Conservation (phyloP, 2,113 vertebrate genomes). For the Piprites chloris region DNA sequence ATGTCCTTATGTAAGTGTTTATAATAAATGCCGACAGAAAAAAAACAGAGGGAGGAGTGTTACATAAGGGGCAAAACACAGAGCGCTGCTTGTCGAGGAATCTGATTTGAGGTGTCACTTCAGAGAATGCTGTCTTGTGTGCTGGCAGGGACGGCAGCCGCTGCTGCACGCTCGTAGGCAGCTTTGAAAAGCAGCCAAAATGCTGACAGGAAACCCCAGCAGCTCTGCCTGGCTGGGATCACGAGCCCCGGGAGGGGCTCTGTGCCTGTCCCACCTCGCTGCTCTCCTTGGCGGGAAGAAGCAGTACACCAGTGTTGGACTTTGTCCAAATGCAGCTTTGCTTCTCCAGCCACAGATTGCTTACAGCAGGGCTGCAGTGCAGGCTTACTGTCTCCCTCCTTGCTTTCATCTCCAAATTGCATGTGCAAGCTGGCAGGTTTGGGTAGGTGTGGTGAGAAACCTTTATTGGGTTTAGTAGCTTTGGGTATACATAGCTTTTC, state of each 20-base stretch:
- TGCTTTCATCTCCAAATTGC: neutral
- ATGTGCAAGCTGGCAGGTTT: neutral
- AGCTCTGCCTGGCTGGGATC: neutral
- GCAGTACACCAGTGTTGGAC: neutral
- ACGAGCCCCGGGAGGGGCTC: neutral
- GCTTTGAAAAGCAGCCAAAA: constrained; percentile 36
- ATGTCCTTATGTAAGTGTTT: constrained; percentile 60
- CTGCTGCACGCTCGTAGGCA: constrained; percentile 2
- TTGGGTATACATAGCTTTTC: neutral
- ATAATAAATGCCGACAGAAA: constrained; percentile 28
- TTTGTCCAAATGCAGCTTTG: neutral
- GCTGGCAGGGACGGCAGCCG: neutral
- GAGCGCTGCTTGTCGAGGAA: constrained; percentile 23
- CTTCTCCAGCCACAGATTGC: neutral
- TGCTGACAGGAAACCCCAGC: constrained; percentile 34
- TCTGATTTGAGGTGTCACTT: constrained; percentile 6
- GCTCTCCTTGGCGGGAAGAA: rapidly evolving
- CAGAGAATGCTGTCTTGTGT: neutral
- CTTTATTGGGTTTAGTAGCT: neutral
- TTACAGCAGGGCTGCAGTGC: neutral
- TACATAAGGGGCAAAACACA: constrained; percentile 53
- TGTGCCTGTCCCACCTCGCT: neutral
- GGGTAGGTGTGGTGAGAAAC: constrained; percentile 12
- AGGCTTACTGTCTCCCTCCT: neutral
- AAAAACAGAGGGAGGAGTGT: constrained; percentile 31